Evolutionary conservation across 1,140 invertebrate genomes (phyloP), one percentile per base, ranked within the genome.

Genomic region (Zaprionus camerounensis): DNA sequence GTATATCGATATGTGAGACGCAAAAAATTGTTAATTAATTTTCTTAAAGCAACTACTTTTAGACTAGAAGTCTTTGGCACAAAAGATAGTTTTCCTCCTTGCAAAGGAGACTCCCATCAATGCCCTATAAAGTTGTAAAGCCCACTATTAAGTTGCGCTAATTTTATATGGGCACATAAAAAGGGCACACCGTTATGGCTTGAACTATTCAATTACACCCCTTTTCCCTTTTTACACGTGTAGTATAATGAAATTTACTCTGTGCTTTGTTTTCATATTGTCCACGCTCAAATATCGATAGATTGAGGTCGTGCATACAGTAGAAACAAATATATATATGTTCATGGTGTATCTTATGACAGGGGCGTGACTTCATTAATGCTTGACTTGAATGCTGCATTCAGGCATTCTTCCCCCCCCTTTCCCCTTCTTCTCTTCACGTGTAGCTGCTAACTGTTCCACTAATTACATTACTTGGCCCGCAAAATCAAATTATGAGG

Each of bases 381-480:
- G 44, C 31, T 64, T 17, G 44, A 31, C 4, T 63, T 41, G 20
- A 34, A 34, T 22, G 46, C 46, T 51, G 46, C 46, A 51, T 51
- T 51, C 46, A 49, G 12, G 51, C 51, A 55, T 53, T 22, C 24
- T n/a, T 28, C 26, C 7, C 28, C 15, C 53, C 2, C 7, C 51
- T 28, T 22, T 20, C 13, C 17, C 22, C 22, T 12, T 55, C 26
- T 28, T 55, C 5, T 12, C 12, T 59, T 46, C 58, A 74, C 71
- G 71, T 74, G 58, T 69, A 24, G 24, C 38, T 44, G 59, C 41
- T 70, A 75, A 71, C 68, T 59, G 73, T 65, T 76, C 44, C 73
- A 44, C 73, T 76, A 76, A 76, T 76, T 76, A 46, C 68, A 76
- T 76, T 76, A 71, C 62, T 71, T 75, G 67, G 72, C 58, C 72